Base-by-base conservation (phyloP, 2,797 vertebrate species). In the Hippocampus kuda region DNA sequence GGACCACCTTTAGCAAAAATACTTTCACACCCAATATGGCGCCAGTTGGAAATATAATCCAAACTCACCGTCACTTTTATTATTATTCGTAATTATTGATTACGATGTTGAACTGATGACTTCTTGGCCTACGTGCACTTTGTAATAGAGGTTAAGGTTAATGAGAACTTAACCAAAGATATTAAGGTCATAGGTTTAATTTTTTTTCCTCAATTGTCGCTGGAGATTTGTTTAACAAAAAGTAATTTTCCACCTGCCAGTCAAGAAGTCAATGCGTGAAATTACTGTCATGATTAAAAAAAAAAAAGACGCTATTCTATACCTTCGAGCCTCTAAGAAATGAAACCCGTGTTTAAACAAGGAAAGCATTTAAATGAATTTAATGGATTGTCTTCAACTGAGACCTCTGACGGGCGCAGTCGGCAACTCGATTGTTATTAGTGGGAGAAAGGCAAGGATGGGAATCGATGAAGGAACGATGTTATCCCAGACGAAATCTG, bases 261-360 rank as follows among this genome's bases (percentile, higher is more conserved):
- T 78, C 79, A 83, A 72, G 66, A 84, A 72, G 70, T 69, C 73
- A 71, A 51, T 38, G 78, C 72, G 73, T 82, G 60, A 78, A 82
- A 84, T 80, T 49, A 75, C 41, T 74, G 46, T 63, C 60, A 77
- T 82, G 72, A 78, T 69, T 26, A 77, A 81, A 73, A 30, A 30
- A 34, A 34, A 5, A 78, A 70, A 69, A 48, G 41, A 1, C 44
- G 68, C n/a, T 5, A n/a, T 16, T 51, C 49, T 6, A 10, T 5
- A 77, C 72, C 30, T 34, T 8, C 16, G 51, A 77, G 66, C 62
- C 71, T 69, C 66, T 53, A 38, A 72, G 66, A 78, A 73, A 73
- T 69, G 2, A 62, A 41, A 22, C 1, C 60, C 20, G 11, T 22
- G 30, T 61, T 61, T 34, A 20, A 61, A 61, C 30, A 77, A 71